Evolutionary conservation across 2,888 invertebrate species (phyloP), one percentile per base, ranked within the genome.

Genomic region (Drosophila affinis): DNA sequence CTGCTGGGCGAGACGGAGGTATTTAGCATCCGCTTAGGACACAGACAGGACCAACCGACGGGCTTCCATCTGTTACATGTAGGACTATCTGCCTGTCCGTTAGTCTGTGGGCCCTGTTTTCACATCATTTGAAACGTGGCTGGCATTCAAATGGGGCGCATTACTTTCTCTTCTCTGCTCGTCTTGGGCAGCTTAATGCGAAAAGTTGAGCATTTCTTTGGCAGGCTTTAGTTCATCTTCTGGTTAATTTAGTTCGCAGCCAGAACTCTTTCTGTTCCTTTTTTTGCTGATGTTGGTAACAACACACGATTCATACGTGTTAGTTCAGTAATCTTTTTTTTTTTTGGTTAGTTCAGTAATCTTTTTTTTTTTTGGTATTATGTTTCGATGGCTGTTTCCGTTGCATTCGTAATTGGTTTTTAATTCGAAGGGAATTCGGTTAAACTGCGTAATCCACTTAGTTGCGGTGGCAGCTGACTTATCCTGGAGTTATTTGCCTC

Each of bases 101-200:
- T 56, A 1, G 69, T 54, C 54, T 62, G 46, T 71, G 79, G 79
- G 79, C 81, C 72, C 75, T 71, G 67, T 84, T 84, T 79, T 75
- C 83, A 81, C 77, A 79, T 79, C 81, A 58, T 83, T 78, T 58
- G 53, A 62, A 71, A 85, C 84, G 85, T 85, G 84, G 75, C 73
- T 72, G 67, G 81, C 81, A 85, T 85, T 76, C 64, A 75, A 85
- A 85, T 85, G 70, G 67, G 34, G 34, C 62, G 54, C 54, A 65
- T 70, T 73, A 72, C 56, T 34, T 53, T 46, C 60, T 49, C 49
- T 51, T 53, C 44, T 49, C 49, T 51, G 51, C 44, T 51, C 64
- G 55, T 44, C 39, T 14, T 39, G 39, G n/a, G n/a, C 55, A 53
- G 58, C 75, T 62, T 72, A 67, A 73, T 75, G 60, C 64, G 56